Evolutionary conservation across 2,888 invertebrate species (phyloP), one percentile per base, ranked within the genome.

Genomic region (Tupiocoris notatus): DNA sequence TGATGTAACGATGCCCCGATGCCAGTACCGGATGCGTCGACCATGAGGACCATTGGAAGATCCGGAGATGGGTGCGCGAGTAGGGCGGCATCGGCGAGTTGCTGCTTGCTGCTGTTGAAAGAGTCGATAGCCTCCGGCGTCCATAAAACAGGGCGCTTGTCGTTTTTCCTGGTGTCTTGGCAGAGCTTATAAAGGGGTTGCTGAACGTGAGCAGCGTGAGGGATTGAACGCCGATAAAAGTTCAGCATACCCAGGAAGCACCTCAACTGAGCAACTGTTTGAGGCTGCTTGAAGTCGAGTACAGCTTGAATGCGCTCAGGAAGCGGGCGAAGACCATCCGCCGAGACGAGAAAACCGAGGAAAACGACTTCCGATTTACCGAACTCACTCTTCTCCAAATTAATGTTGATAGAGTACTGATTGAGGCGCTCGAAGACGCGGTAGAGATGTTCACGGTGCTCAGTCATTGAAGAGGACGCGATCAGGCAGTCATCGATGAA

Each of bases 401-500:
- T 77, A 6, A 77, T 64, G 17, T 17, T 2, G 1, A 77, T 22
- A 0, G 64, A 73, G 21, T 77, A 61, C 9, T 65, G 25, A 1
- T 77, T 17, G 6, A 77, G 68, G 1, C 67, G 66, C 18, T 65
- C 25, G 18, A 77, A 67, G 56, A n/a, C n/a, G n/a, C n/a, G n/a
- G n/a, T n/a, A n/a, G n/a, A n/a, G n/a, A 56, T 79, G 78, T 17
- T 62, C 24, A 9, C 17, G 24, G 54, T 77, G 77, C 21, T 77
- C 57, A 39, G 56, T 62, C 18, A 17, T n/a, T 0, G 22, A 21
- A 16, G 9, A 1, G 18, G 79, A 79, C 18, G 79, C 78, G 1
- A 80, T 66, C 39, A 80, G 68, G 23, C 80, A 63, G 57, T 79
- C 78, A 78, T 81, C 81, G 0, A 82, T 25, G 63, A 80, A 81